Evolutionary conservation across 2,113 vertebrate species (phyloP).

Genomic region (Gymnorhina tibicen): DNA sequence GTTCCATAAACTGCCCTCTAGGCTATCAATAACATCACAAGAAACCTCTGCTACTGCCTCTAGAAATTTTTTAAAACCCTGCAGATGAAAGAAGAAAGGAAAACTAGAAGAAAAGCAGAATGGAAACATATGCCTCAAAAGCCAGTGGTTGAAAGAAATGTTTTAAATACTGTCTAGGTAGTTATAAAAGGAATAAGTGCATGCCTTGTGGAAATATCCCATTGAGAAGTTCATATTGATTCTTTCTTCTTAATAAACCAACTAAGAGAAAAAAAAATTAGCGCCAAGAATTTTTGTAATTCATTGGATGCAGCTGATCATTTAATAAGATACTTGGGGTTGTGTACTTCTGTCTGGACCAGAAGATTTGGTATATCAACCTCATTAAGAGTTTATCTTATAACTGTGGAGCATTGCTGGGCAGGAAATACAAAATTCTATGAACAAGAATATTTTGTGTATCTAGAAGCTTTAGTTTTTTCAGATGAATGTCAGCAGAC

Average conservation of each 20-base stretch:
- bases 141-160: neutral
- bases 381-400: neutral
- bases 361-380: neutral
- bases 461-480: neutral
- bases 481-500: neutral
- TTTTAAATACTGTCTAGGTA: constrained; percentile 12
- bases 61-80: constrained; percentile 28
- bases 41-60: neutral
- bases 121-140: neutral
- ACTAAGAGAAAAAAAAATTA: constrained; percentile 38
- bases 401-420: neutral
- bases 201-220: neutral
- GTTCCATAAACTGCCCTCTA: neutral
- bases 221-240: neutral
- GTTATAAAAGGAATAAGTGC: constrained; percentile 35
- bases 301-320: neutral
- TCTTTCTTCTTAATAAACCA: neutral
- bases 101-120: neutral
- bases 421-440: neutral
- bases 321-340: constrained; percentile 36
- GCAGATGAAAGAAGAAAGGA: neutral
- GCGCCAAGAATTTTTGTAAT: constrained; percentile 31
- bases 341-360: constrained; percentile 1
- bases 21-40: neutral
- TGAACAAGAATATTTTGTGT: neutral